Evolutionary conservation across 2,888 invertebrate genomes (phyloP), one percentile per base, ranked within the genome.

Genomic region (Neoascia interrupta): DNA sequence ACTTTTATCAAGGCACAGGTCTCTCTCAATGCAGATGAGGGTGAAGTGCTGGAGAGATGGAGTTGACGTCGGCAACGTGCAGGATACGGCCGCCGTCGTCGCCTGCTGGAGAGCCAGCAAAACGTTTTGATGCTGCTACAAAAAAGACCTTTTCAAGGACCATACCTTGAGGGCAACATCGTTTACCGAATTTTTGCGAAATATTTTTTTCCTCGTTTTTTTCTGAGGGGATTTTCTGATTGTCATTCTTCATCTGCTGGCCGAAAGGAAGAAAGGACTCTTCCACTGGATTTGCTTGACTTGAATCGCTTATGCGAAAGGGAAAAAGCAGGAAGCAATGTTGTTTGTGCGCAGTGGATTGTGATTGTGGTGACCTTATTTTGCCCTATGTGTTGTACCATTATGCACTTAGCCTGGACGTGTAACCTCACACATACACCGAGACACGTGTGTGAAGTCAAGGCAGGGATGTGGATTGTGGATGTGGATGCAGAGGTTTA

Each of bases 261-360:
- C 34, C 28, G 28, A 61, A 61, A 43, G 26, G 19, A 51, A 64
- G n/a, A 47, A 61, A 53, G 21, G 11, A 64, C 19, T 10, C 36
- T 26, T 34, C 3, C 10, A 31, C 31, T 31, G 26, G n/a, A n/a
- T n/a, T n/a, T n/a, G n/a, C n/a, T n/a, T n/a, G n/a, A n/a, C 37
- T 60, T 15, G 18, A 53, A 47, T 53, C 5, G 26, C 16, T 41
- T 63, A 19, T 39, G 13, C 47, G 11, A 5, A 18, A 6, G 26
- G 37, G 36, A 37, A 15, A 21, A 39, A 66, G n/a, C 28, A 60
- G 60, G 36, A 47, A 54, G 37, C 34, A 28, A 21, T 15, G 45
- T 47, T 75, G 74, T 75, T 68, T 75, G 74, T 75, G 74, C 74
- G 74, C 74, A 75, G 45, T 69, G 61, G 49, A 69, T 68, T 75